A percentile compares a stretch with the other conserved stretches of the same genome.
Evolutionary conservation across 92 coral and sea anemone genomes (phyloP).

Genomic region (Porites cylindrica): DNA sequence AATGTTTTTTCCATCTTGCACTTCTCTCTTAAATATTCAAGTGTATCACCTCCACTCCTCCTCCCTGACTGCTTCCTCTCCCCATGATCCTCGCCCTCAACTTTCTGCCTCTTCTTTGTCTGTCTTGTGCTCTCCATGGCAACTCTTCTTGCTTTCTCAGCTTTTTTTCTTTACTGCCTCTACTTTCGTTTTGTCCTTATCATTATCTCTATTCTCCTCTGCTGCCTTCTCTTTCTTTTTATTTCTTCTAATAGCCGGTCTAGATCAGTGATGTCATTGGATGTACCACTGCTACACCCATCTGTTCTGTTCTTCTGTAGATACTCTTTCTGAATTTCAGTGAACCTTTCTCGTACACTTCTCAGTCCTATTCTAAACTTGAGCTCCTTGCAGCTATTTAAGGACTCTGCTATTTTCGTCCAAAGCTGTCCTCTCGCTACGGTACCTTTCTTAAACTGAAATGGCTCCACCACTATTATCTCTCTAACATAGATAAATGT

Average conservation of each 20-base stretch:
- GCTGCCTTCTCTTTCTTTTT: constrained; percentile 52
- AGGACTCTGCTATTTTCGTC: constrained; percentile 47
- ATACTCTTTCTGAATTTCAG: constrained; percentile 41
- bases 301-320: constrained; percentile 52
- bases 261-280: constrained; percentile 55
- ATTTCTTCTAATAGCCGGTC: constrained; percentile 53
- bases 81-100: too few species aligned
- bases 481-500: constrained; percentile 33
- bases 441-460: constrained; percentile 54
- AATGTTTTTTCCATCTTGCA: too few species aligned
- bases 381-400: constrained; percentile 47
- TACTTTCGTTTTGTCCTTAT: constrained; percentile 30
- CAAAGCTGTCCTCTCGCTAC: constrained; percentile 53
- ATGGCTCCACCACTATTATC: constrained; percentile 58
- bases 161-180: constrained; percentile 52
- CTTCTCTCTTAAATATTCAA: too few species aligned
- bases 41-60: too few species aligned
- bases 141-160: constrained; percentile 23
- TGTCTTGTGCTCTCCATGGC: neutral
- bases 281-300: constrained; percentile 53
- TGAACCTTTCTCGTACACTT: constrained; percentile 65
- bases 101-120: too few species aligned
- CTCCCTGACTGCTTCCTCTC: too few species aligned
- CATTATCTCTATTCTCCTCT: constrained; percentile 39
- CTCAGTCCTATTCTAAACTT: constrained; percentile 52